Evolutionary conservation across 1,140 invertebrate species (phyloP), one percentile per base, ranked within the genome.

Genomic region (Drosophila bocqueti): DNA sequence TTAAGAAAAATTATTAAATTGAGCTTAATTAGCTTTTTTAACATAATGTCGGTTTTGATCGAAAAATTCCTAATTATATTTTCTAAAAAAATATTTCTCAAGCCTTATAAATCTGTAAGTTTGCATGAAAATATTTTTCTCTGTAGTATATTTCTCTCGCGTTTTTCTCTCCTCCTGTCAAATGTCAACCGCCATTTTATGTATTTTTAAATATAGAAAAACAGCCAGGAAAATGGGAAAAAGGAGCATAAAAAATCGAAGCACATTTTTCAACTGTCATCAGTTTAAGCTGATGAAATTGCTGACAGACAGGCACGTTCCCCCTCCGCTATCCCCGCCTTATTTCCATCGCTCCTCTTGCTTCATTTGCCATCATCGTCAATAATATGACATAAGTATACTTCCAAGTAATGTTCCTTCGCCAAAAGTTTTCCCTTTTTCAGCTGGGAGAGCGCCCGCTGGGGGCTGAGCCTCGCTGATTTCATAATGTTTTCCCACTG

Each of bases 251-350:
- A 71, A 75, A 76, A 72, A 69, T 77, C 49, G 63, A 62, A 74
- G 79, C 65, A 68, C 83, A 85, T 86, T 86, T 86, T 72, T 86
- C 66, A 86, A 68, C 83, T 82, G 83, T 82, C 79, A 85, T 84
- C 82, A 81, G 83, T 79, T 85, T 85, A 85, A 75, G 58, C 75
- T 83, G 73, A 81, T 81, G 77, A 76, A 67, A 64, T 71, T 72
- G 74, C 52, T 47, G 64, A 76, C 73, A 46, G 72, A 42, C 34
- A 49, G 49, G 36, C 47, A 47, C 31, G 6, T 8, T n/a, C 9
- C 21, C 21, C 40, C 10, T 0, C 9, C n/a, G 43, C 36, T 16
- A 13, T 15, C 40, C 9, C 60, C 47, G 34, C n/a, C 26, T 26
- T 9, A 21, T 49, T 65, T 26, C 52, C 71, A 58, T 18, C 60